These are phyloP conservation scores for Adoxophyes honmai DNA, from an alignment of 1,140 invertebrate genomes.

Conservation along the genomic window DNA sequence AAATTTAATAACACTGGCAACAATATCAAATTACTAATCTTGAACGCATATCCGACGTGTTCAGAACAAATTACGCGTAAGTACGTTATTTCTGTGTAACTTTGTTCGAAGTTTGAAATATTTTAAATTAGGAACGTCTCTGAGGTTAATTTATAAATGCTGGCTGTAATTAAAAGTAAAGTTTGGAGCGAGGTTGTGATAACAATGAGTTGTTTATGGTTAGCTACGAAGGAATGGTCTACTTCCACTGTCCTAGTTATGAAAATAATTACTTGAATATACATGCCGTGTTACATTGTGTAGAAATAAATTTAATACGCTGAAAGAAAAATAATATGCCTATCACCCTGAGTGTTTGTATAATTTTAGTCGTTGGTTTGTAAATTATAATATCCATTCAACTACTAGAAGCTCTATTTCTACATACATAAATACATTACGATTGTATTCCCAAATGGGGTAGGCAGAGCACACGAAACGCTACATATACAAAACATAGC, in stretches of 20 bases:
- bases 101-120: not conserved
- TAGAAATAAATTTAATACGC: too few species aligned
- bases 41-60: constrained; percentile 3
- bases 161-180: constrained; percentile 8
- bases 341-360: too few species aligned
- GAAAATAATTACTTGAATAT: not conserved
- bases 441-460: too few species aligned
- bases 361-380: too few species aligned
- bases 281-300: too few species aligned
- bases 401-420: too few species aligned
- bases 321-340: too few species aligned
- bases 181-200: constrained; percentile 10
- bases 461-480: too few species aligned
- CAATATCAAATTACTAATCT: constrained; percentile 10
- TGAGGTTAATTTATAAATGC: constrained; percentile 5
- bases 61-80: constrained; percentile 13
- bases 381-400: too few species aligned
- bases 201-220: constrained; percentile 13
- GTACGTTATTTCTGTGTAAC: constrained; percentile 5
- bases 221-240: not conserved
- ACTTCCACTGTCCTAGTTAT: not conserved
- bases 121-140: constrained; percentile 2
- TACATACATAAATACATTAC: too few species aligned
- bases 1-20: constrained; percentile 4
- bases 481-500: too few species aligned